These are phyloP conservation scores for Ennomos erosarius DNA, from an alignment of 2,888 invertebrate genomes.

Conservation along the genomic window DNA sequence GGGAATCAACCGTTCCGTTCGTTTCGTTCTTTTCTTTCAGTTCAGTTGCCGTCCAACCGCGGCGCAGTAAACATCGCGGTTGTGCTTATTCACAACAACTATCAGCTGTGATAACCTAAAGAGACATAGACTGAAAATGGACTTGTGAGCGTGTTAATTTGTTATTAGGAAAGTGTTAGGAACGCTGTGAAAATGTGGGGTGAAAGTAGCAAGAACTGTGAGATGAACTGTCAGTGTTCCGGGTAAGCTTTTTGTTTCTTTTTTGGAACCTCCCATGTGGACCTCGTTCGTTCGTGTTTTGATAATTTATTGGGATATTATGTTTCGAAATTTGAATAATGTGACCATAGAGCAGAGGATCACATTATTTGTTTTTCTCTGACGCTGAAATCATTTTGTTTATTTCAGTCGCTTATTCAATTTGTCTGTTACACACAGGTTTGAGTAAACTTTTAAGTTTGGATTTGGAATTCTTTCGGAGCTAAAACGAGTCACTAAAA, in stretches of 20 bases:
- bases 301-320: slow-evolving; percentile 16
- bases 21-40: background rate
- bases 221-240: slow-evolving; percentile 76
- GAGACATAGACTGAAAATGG: slow-evolving; percentile 56
- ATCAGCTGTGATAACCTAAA: slow-evolving; percentile 33
- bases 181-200: slow-evolving; percentile 72
- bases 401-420: too few relatives aligned
- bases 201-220: slow-evolving; percentile 71
- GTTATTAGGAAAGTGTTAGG: slow-evolving; percentile 37
- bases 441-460: too few relatives aligned
- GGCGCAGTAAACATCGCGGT: slow-evolving; percentile 10
- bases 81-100: background rate
- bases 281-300: slow-evolving; percentile 22
- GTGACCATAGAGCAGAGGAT: background rate
- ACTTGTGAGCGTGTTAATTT: slow-evolving; percentile 60
- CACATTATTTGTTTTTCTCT: background rate
- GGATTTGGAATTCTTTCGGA: too few relatives aligned
- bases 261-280: slow-evolving; percentile 11
- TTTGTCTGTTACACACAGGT: too few relatives aligned
- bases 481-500: too few relatives aligned
- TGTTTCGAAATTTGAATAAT: slow-evolving; percentile 12
- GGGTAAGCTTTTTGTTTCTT: slow-evolving; percentile 63
- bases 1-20: slow-evolving; percentile 12
- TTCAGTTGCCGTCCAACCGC: slow-evolving; percentile 36
- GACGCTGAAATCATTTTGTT: too few relatives aligned